Evolutionary conservation across 2,113 vertebrate genomes (phyloP).

Genomic region (Hippocampus zosterae): DNA sequence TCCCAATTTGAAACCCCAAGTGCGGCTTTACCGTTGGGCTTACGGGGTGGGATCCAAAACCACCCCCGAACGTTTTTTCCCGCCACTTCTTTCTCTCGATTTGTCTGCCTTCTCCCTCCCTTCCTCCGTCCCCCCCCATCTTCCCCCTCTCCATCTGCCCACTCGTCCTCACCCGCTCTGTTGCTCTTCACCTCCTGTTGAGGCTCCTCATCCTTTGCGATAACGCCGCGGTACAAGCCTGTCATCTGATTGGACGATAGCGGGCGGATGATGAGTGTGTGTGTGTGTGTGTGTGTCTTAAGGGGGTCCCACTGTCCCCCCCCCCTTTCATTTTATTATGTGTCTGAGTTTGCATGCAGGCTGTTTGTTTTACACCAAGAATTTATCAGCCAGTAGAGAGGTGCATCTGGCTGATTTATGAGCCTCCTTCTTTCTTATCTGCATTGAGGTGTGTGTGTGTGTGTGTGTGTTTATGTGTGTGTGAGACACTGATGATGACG

Average conservation of each 20-base stretch:
- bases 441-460: constrained; percentile 17
- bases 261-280: neutral
- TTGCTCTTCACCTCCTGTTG: constrained; percentile 53
- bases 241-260: constrained; percentile 5
- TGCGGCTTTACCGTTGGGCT: neutral
- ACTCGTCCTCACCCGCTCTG: constrained; percentile 33
- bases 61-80: constrained; percentile 36
- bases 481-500: constrained; percentile 26
- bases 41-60: constrained; percentile 36
- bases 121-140: constrained; percentile 10
- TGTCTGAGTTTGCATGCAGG: constrained; percentile 23
- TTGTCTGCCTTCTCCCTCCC: constrained; percentile 37
- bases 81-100: constrained; percentile 41
- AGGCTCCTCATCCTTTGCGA: constrained; percentile 4
- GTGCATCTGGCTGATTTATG: constrained; percentile 54
- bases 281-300: neutral
- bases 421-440: constrained; percentile 39
- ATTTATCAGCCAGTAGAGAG: constrained; percentile 35
- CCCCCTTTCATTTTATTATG: constrained; percentile 15
- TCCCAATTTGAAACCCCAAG: too few species aligned
- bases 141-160: constrained; percentile 57
- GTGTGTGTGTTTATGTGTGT: neutral
- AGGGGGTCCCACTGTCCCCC: neutral
- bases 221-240: constrained; percentile 3
- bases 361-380: constrained; percentile 45